Percentiles rank a stretch among this genome's conserved stretches.
phyloP scores from a whole-genome alignment of 2,797 vertebrate species.

The Remorina albescens region DNA sequence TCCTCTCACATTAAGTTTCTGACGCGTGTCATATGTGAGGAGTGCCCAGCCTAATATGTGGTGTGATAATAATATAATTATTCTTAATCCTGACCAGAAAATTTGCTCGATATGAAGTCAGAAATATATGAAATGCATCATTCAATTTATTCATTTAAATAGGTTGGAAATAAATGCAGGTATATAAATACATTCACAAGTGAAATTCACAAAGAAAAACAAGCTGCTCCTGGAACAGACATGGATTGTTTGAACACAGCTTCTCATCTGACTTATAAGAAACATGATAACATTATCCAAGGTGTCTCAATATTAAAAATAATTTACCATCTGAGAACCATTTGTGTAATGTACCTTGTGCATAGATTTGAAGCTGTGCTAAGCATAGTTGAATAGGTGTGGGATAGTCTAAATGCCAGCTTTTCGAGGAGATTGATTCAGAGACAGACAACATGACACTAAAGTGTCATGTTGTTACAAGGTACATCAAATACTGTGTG shows the following conservation, averaged over 20 bases:
- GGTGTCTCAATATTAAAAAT: not conserved
- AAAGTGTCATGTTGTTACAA: constrained; percentile 12
- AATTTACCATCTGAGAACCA: no score
- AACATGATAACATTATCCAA: not conserved
- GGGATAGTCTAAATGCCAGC: not conserved
- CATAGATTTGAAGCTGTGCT: not conserved
- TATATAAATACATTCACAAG: not conserved
- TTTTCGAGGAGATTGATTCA: not conserved
- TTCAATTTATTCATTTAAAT: not conserved
- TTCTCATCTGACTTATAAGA: not conserved
- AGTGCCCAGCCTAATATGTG: not conserved
- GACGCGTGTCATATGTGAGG: constrained; percentile 33
- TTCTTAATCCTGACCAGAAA: not conserved
- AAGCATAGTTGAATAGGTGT: not conserved
- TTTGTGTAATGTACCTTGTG: not conserved
- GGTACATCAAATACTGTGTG: constrained; percentile 1
- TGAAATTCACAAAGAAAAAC: not conserved
- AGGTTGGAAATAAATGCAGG: not conserved
- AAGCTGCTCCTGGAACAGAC: not conserved
- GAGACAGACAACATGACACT: no score
- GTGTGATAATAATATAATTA: constrained; percentile 1
- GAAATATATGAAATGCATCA: not conserved
- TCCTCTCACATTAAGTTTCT: no score
- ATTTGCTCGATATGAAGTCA: no score
- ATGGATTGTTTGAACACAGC: not conserved